phyloP scores from a whole-genome alignment of 2,888 invertebrate genomes.

The Coleophora flavipennella region DNA sequence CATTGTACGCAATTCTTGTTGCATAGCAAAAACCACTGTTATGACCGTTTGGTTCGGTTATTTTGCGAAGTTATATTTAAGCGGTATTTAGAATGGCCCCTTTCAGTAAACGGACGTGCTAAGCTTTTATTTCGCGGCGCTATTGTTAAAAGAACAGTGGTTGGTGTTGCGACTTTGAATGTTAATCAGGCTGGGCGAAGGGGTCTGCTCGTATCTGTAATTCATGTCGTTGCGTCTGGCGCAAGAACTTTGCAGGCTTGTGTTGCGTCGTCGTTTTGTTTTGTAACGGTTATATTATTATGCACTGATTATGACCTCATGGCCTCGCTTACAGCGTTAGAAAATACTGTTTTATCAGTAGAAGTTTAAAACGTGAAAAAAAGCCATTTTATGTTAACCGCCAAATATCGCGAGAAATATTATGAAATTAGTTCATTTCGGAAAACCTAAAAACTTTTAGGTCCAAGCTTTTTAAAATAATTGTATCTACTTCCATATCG shows the following conservation, averaged over 20 bases:
- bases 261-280: constrained; percentile 18
- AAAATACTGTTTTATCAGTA: no score
- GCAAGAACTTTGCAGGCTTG: constrained; percentile 37
- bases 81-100: constrained; percentile 17
- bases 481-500: no score
- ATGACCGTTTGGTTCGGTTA: constrained; percentile 14
- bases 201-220: constrained; percentile 60
- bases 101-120: constrained; percentile 59
- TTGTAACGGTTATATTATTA: constrained; percentile 11
- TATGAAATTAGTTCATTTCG: no score
- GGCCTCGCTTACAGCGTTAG: no score
- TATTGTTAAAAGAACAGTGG: constrained; percentile 61
- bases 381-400: no score
- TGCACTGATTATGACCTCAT: no score
- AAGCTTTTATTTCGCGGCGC: constrained; percentile 61
- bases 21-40: no score
- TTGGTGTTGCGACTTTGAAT: constrained; percentile 53
- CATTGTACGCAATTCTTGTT: not conserved
- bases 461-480: no score
- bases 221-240: constrained; percentile 53
- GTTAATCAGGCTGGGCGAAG: constrained; percentile 56
- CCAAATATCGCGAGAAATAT: no score
- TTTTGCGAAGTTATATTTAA: no score
- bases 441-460: no score
- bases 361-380: no score